Conservation (phyloP, 2,113 vertebrate species). For the Pseudonaja textilis region DNA sequence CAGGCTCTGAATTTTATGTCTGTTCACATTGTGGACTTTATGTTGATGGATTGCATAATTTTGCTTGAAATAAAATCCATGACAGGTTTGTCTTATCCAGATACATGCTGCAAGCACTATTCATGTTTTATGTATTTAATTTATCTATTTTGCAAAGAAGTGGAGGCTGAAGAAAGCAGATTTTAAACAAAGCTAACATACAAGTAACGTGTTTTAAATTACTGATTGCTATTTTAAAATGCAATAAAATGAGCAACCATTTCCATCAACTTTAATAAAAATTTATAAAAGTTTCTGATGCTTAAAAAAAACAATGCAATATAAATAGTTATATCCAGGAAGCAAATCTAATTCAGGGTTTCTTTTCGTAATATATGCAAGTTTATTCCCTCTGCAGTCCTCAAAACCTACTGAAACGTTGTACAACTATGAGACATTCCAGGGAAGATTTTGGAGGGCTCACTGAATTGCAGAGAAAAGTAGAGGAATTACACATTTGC, state of each 20-base stretch:
- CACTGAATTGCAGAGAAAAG: not conserved
- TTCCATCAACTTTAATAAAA: not conserved
- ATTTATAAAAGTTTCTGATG: not conserved
- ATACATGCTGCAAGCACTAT: not conserved
- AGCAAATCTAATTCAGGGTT: not conserved
- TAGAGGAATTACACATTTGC: not conserved
- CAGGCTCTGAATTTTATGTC: not conserved
- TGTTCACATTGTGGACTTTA: not conserved
- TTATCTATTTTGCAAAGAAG: not conserved
- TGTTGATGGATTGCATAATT: not conserved
- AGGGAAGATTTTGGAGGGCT: not conserved
- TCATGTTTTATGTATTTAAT: not conserved
- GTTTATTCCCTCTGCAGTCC: not conserved
- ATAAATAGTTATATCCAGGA: too few species aligned
- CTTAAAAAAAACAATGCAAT: conserved; percentile 5
- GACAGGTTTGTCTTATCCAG: not conserved
- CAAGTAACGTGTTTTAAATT: not conserved
- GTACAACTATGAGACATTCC: not conserved
- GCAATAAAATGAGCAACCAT: not conserved
- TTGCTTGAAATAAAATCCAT: not conserved
- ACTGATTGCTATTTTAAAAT: not conserved
- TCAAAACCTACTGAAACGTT: not conserved
- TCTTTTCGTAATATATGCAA: not conserved
- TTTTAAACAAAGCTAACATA: not conserved
- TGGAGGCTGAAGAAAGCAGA: not conserved